These are phyloP conservation scores for Microtus pennsylvanicus DNA, from an alignment of 2,113 vertebrate species.

Conservation along the genomic window DNA sequence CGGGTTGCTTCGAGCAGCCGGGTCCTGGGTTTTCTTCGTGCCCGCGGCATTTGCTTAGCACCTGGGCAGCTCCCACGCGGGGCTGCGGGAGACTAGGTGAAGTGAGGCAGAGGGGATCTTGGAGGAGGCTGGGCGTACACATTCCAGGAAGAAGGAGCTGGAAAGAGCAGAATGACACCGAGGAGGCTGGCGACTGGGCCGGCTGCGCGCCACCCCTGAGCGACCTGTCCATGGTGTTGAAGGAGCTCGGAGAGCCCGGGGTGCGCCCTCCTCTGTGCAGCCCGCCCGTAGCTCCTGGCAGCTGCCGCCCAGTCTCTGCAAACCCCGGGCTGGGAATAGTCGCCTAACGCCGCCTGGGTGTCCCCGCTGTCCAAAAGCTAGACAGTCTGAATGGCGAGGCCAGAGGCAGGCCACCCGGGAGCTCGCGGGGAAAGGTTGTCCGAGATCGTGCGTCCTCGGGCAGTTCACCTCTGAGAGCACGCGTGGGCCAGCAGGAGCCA, in stretches of 20 bases:
- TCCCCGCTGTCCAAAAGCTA: conserved; percentile 32
- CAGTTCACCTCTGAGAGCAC: conserved; percentile 64
- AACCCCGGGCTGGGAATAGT: background rate
- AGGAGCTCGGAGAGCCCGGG: conserved; percentile 51
- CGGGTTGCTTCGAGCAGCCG: conserved; percentile 25
- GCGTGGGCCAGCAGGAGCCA: background rate
- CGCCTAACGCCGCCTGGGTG: conserved; percentile 37
- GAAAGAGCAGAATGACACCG: conserved; percentile 44
- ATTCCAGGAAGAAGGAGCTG: background rate
- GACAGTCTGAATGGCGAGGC: conserved; percentile 72
- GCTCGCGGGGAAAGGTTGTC: conserved; percentile 69
- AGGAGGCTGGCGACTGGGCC: background rate
- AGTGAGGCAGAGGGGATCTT: conserved; percentile 56
- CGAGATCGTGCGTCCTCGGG: conserved; percentile 18
- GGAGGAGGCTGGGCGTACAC: conserved; percentile 30
- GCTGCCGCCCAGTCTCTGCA: conserved; percentile 25
- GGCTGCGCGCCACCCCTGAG: background rate
- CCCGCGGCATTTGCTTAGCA: conserved; percentile 58
- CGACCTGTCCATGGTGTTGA: conserved; percentile 82
- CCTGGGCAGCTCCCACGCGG: conserved; percentile 22
- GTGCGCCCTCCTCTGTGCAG: conserved; percentile 38
- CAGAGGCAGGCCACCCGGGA: conserved; percentile 51
- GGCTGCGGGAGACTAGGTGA: background rate
- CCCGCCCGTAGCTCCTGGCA: background rate
- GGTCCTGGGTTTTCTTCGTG: background rate